Evolutionary conservation across 2,797 vertebrate genomes (phyloP).

Genomic region (Sebastiscus tertius): DNA sequence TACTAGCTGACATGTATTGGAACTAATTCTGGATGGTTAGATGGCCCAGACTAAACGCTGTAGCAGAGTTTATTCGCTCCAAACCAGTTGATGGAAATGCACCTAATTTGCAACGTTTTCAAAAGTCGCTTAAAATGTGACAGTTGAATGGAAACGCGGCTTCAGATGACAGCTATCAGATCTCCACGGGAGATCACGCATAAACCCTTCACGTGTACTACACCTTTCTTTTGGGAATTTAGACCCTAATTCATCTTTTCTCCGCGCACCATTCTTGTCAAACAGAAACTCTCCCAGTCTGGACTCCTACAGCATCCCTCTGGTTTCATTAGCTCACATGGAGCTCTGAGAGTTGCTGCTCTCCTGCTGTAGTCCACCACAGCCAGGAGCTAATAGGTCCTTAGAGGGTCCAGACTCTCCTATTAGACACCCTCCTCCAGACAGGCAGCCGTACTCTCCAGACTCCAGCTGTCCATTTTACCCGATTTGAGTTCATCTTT

Average conservation of each 20-base stretch:
- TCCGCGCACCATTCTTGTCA: constrained; percentile 2
- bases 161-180: background rate
- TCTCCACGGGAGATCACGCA: background rate
- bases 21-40: too few species aligned
- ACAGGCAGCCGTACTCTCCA: constrained; percentile 22
- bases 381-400: constrained; percentile 68
- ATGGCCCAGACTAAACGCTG: too few species aligned
- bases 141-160: background rate
- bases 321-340: constrained; percentile 68
- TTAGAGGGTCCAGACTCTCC: constrained; percentile 56
- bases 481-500: constrained; percentile 32
- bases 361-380: constrained; percentile 18
- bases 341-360: constrained; percentile 48
- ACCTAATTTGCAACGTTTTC: background rate
- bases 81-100: too few species aligned
- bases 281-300: constrained; percentile 13
- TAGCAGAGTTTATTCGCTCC: too few species aligned
- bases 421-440: constrained; percentile 46
- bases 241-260: constrained; percentile 17
- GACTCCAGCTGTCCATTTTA: constrained; percentile 53
- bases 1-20: too few species aligned
- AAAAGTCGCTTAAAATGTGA: background rate
- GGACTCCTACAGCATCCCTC: constrained; percentile 36
- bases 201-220: background rate
- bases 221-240: constrained; percentile 10